phyloP scores from a whole-genome alignment of 2,113 vertebrate species.

The Misgurnus mizolepis region DNA sequence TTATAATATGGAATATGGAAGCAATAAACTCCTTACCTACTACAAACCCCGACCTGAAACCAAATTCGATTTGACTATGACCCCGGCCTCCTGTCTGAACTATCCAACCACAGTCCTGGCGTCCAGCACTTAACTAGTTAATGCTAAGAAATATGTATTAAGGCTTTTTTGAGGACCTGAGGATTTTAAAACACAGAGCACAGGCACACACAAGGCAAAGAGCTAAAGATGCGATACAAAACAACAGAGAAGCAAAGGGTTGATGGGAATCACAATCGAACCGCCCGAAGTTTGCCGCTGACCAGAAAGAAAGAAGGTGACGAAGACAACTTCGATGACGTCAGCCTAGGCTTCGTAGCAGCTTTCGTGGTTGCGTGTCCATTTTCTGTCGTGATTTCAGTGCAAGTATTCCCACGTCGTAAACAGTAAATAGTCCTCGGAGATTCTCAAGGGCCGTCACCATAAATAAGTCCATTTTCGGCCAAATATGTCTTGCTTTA shows the following conservation, averaged over 20 bases:
- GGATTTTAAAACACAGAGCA: constrained; percentile 78
- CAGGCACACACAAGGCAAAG: constrained; percentile 82
- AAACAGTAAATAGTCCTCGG: constrained; percentile 39
- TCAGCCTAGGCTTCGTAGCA: constrained; percentile 19
- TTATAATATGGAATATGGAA: constrained; percentile 45
- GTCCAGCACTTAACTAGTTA: constrained; percentile 54
- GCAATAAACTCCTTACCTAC: constrained; percentile 36
- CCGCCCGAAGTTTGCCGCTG: constrained; percentile 27
- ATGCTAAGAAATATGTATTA: constrained; percentile 74
- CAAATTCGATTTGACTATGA: constrained; percentile 21
- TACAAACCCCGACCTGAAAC: constrained; percentile 28
- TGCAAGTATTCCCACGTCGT: constrained; percentile 37
- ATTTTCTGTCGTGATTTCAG: constrained; percentile 23
- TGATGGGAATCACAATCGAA: constrained; percentile 50
- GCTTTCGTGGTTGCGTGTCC: constrained; percentile 22
- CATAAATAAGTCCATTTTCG: constrained; percentile 17
- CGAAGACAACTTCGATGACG: constrained; percentile 1
- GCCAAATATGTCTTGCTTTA: constrained; percentile 41
- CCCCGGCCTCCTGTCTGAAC: constrained; percentile 29
- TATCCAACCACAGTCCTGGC: constrained; percentile 20
- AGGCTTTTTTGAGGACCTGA: constrained; percentile 84
- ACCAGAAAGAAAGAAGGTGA: constrained; percentile 31
- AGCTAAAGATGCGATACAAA: constrained; percentile 61
- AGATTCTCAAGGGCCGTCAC: constrained; percentile 26
- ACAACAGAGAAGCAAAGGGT: constrained; percentile 38